A percentile compares a stretch with the other conserved stretches of the same genome.
Conservation (phyloP, 2,113 vertebrate species). For the Numenius arquata region DNA sequence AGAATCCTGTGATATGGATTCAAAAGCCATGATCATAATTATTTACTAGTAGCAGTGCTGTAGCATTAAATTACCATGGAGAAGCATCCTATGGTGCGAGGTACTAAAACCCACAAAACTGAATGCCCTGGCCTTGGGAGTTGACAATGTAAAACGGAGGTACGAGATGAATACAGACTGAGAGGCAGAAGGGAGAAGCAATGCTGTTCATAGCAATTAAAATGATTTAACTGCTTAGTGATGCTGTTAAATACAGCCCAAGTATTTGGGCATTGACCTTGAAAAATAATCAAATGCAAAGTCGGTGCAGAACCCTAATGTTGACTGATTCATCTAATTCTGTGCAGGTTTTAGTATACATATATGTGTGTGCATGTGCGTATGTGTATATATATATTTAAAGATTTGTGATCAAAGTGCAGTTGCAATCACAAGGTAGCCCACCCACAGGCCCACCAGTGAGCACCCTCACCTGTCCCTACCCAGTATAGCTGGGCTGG, state of each 20-base stretch:
- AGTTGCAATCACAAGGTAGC: background rate
- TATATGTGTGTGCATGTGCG: fast-evolving
- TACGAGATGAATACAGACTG: background rate
- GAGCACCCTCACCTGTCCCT: background rate
- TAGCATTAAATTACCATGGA: background rate
- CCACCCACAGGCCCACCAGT: background rate
- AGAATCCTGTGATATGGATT: background rate
- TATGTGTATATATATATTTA: too few species aligned
- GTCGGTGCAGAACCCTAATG: background rate
- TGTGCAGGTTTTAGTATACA: background rate
- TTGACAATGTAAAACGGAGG: background rate
- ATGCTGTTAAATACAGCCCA: background rate
- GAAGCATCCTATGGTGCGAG: background rate
- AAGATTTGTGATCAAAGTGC: background rate
- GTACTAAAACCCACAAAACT: background rate
- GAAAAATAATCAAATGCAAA: background rate
- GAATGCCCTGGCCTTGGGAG: background rate
- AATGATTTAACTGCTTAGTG: background rate
- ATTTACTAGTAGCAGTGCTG: background rate
- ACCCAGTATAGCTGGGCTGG: background rate
- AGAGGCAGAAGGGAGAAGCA: background rate
- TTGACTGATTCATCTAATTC: background rate
- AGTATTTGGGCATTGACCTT: background rate
- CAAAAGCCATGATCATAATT: background rate
- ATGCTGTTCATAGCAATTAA: background rate